Evolutionary conservation across 2,113 vertebrate genomes (phyloP), one percentile per base, ranked within the genome.

Genomic region (Tauraco erythrolophus): DNA sequence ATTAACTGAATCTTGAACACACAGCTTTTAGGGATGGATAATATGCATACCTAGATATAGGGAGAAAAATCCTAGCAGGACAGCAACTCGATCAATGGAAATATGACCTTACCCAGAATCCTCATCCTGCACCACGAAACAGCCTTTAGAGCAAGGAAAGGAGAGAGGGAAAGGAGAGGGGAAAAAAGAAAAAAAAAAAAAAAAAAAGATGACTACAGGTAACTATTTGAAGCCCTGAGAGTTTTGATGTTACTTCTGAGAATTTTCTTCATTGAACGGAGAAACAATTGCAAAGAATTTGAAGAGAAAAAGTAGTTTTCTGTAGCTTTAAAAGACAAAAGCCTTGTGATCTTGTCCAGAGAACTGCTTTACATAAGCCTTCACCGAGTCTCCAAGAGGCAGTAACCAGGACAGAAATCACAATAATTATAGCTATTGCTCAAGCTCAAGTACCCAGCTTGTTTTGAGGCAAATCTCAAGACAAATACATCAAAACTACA

Each of bases 1-100:
- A 94, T 91, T 94, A 95, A 91, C 64, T 91, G 56, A 45, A 79
- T 37, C 64, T 71, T 91, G 46, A 94, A 82, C 8, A 76, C 14
- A 56, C 8, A 78, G 21, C 6, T 92, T 86, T 95, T 72, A 88
- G 8, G 9, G n/a, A 68, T 65, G 4, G 39, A 19, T 61, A 57
- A 77, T 24, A 91, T 5, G 4, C 2, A 31, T 23, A 84, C 11
- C 4, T 48, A 74, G 28, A 84, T 23, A 77, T 1, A 71, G 7
- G 23, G 11, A 69, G 23, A 60, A 48, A 84, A 81, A 45, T 53
- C 46, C 23, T 37, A 62, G 45, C 31, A 24, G n/a, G n/a, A n/a
- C n/a, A n/a, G n/a, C n/a, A n/a, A n/a, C n/a, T n/a, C n/a, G n/a
- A 53, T 25, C 30, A 84, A 7, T 10, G 4, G 60, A 78, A 94